A percentile compares a stretch with the other conserved stretches of the same genome.
These are phyloP conservation scores for Campylomormyrus numenius DNA, from an alignment of 2,113 vertebrate species.

Conservation along the genomic window DNA sequence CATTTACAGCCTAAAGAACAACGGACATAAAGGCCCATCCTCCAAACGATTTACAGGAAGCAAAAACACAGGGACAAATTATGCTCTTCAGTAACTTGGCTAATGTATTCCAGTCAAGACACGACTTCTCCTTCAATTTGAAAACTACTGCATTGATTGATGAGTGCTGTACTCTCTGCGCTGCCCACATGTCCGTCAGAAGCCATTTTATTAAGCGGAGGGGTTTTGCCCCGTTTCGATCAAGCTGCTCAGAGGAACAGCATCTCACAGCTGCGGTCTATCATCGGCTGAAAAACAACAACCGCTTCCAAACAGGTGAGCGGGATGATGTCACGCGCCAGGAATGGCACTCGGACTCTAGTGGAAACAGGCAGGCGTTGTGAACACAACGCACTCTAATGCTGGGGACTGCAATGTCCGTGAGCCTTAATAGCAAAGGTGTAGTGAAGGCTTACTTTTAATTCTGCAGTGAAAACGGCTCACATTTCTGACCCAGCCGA, in stretches of 20 bases:
- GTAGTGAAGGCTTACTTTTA: background rate
- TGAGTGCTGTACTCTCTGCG: slow-evolving; percentile 52
- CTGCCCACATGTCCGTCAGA: slow-evolving; percentile 50
- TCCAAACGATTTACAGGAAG: slow-evolving; percentile 25
- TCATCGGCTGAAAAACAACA: background rate
- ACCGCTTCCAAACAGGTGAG: slow-evolving; percentile 10
- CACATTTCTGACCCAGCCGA: background rate
- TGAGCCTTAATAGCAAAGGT: background rate
- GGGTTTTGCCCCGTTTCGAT: slow-evolving; percentile 39
- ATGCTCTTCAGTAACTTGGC: slow-evolving; percentile 45
- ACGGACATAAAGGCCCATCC: slow-evolving; percentile 21
- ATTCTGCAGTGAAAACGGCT: background rate
- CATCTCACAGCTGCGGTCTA: slow-evolving; percentile 35
- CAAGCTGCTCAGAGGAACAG: slow-evolving; percentile 38
- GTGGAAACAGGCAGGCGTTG: background rate
- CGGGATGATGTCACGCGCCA: background rate
- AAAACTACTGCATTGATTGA: slow-evolving; percentile 56
- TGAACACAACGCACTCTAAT: background rate
- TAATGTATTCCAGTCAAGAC: slow-evolving; percentile 53
- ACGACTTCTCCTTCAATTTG: slow-evolving; percentile 43
- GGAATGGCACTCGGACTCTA: background rate
- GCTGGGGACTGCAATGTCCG: background rate
- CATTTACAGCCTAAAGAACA: slow-evolving; percentile 22
- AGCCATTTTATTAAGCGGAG: slow-evolving; percentile 40
- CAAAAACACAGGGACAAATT: slow-evolving; percentile 26